Evolutionary conservation across 2,797 vertebrate species (phyloP).

Genomic region (Rhinophrynus dorsalis): DNA sequence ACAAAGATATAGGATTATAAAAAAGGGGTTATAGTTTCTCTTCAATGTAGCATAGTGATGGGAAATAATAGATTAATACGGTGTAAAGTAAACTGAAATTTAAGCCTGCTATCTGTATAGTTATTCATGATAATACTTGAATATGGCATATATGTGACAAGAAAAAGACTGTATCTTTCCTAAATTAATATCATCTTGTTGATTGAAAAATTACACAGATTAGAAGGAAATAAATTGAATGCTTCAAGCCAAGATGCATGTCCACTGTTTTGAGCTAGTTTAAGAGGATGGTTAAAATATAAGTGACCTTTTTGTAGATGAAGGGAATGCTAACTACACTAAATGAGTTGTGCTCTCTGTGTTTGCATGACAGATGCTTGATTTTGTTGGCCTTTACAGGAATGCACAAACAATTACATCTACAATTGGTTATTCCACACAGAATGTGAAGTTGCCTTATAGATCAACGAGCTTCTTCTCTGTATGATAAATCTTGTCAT

Average conservation of each 20-base stretch:
- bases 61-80: too few relatives aligned
- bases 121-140: not conserved
- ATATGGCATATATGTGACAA: not conserved
- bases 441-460: constrained; percentile 56
- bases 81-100: too few relatives aligned
- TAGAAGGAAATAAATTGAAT: constrained; percentile 8
- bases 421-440: constrained; percentile 63
- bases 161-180: not conserved
- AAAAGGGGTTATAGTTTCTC: too few relatives aligned
- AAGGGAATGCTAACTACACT: constrained; percentile 57
- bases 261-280: constrained; percentile 50
- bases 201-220: constrained; percentile 48
- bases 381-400: constrained; percentile 69
- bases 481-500: constrained; percentile 54
- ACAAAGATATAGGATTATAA: too few relatives aligned
- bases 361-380: constrained; percentile 65
- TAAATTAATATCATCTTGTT: constrained; percentile 37
- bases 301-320: constrained; percentile 65
- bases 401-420: constrained; percentile 66
- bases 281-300: constrained; percentile 56
- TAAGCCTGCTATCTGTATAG: not conserved
- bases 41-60: too few relatives aligned
- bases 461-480: constrained; percentile 41
- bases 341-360: constrained; percentile 56
- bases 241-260: constrained; percentile 10